Evolutionary conservation across 2,888 invertebrate species (phyloP), one percentile per base, ranked within the genome.

Genomic region (Drosophila prolongata): DNA sequence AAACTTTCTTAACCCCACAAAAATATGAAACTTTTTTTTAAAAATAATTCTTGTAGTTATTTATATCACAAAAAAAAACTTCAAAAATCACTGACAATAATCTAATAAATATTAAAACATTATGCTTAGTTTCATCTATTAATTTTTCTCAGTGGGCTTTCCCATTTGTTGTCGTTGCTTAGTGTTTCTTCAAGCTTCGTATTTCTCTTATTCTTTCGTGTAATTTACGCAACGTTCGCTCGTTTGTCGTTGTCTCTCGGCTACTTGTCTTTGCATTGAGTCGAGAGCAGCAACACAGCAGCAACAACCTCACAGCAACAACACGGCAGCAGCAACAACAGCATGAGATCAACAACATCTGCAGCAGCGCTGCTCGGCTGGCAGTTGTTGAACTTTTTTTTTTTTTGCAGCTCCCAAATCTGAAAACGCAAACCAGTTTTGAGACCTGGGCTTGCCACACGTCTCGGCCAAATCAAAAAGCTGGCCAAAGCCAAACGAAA

Each of bases 381-480:
- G 49, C 49, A 80, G 87, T 80, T 86, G 87, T 86, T 82, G 87
- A 87, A 87, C 81, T 87, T 82, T 82, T 82, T 82, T 47, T 47
- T 24, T 14, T 47, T 47, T 47, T 49, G 82, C 87, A 75, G 69
- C 78, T 88, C 76, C 78, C 75, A 88, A 88, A 88, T 72, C 70
- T 60, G 59, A 84, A 88, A 86, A 80, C 75, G 71, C 34, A 66
- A 84, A 84, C 83, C 83, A 69, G 83, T 84, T 62, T 88, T 59
- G 77, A 81, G 56, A 64, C 82, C 69, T 62, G 73, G 75, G 79
- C 78, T 86, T 84, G 87, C 83, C 83, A 83, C 83, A 83, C 88
- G 86, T 83, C 83, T 83, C 78, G 64, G 68, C 53, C 86, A 86
- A 83, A 88, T 83, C 88, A 83, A 87, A 87, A 87, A 76, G 87